These are phyloP conservation scores for Muscicapa comitata DNA, from an alignment of 2,797 vertebrate species.

Conservation along the genomic window DNA sequence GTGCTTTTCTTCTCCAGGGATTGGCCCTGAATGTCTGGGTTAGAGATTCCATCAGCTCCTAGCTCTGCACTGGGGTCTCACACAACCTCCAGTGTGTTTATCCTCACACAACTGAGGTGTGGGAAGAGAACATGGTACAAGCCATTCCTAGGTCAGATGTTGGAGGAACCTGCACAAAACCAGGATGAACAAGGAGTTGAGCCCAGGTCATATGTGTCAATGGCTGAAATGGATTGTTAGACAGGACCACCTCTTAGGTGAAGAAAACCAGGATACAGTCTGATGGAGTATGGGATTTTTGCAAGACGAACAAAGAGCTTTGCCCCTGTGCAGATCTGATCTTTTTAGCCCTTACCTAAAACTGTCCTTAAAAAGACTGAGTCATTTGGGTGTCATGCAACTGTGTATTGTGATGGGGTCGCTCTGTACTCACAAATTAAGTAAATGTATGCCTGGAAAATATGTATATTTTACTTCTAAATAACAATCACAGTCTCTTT, in stretches of 20 bases:
- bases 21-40: background rate
- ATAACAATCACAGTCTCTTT: background rate
- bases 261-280: background rate
- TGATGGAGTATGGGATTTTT: background rate
- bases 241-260: background rate
- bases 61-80: background rate
- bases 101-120: background rate
- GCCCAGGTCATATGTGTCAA: background rate
- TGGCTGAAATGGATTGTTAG: background rate
- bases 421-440: background rate
- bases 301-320: background rate
- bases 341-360: background rate
- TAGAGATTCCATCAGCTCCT: background rate
- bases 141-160: background rate
- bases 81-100: background rate
- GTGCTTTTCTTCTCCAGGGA: background rate
- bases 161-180: background rate
- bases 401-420: background rate
- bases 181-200: background rate
- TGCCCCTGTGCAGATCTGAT: background rate
- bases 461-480: background rate
- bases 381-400: background rate
- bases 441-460: background rate
- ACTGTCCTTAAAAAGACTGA: background rate
- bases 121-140: accelerated